Evolutionary conservation across 1,140 invertebrate species (phyloP).

Genomic region (Camponotus vicinus): DNA sequence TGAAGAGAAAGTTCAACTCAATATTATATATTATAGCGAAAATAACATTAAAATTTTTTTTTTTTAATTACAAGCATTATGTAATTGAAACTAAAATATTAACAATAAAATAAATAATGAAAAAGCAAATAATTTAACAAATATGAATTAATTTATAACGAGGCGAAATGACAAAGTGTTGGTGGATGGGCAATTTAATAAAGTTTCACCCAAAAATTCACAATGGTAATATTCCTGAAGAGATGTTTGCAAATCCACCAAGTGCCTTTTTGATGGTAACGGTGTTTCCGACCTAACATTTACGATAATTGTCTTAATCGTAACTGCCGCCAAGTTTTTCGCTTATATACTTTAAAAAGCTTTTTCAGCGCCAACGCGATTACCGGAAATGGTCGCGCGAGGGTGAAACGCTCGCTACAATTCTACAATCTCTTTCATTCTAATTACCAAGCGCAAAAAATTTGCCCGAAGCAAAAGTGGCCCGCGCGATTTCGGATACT

Average conservation of each 20-base stretch:
- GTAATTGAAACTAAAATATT: no score
- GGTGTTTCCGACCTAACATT: slow-evolving; percentile 29
- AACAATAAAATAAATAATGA: no score
- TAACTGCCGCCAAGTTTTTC: slow-evolving; percentile 10
- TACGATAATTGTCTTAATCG: slow-evolving; percentile 52
- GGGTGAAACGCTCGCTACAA: slow-evolving; percentile 14
- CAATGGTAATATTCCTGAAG: slow-evolving; percentile 9
- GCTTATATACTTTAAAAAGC: slow-evolving; percentile 15
- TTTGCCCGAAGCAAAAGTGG: slow-evolving; percentile 12
- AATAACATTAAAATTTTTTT: no score
- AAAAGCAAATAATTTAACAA: no score
- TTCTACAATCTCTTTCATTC: slow-evolving; percentile 28
- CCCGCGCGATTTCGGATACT: slow-evolving; percentile 5
- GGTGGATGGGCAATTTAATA: slow-evolving; percentile 8
- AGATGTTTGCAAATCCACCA: slow-evolving; percentile 48
- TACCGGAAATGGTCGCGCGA: slow-evolving; percentile 32
- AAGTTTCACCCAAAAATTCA: slow-evolving; percentile 6
- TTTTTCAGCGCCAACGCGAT: slow-evolving; percentile 48
- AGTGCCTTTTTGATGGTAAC: slow-evolving; percentile 32
- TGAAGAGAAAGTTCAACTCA: no score
- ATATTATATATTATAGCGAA: no score
- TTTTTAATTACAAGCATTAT: no score
- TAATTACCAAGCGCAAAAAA: slow-evolving; percentile 25
- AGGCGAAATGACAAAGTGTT: background rate
- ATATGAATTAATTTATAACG: no score